Conservation (phyloP, 2,797 vertebrate species). For the Alcedo atthis region DNA sequence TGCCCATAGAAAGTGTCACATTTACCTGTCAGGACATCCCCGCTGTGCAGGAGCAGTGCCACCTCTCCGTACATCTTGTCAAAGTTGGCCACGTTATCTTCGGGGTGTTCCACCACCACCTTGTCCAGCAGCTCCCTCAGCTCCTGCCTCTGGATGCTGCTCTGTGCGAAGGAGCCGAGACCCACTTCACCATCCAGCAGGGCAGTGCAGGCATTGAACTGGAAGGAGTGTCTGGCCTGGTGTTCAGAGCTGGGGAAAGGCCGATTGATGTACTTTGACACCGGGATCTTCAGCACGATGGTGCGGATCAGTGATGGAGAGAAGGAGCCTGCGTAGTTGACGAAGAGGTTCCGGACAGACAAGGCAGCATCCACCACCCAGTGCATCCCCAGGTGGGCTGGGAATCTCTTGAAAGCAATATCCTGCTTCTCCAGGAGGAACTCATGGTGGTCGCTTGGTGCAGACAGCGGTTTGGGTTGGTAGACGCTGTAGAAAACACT, state of each 20-base stretch:
- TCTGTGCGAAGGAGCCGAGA: slow-evolving; percentile 79
- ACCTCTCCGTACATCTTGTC: slow-evolving; percentile 89
- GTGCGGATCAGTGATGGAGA: slow-evolving; percentile 78
- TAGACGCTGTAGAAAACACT: slow-evolving; percentile 87
- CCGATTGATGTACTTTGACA: slow-evolving; percentile 90
- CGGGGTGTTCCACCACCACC: slow-evolving; percentile 86
- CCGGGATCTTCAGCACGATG: slow-evolving; percentile 84
- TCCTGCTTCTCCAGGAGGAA: slow-evolving; percentile 90
- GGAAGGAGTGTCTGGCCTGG: slow-evolving; percentile 90
- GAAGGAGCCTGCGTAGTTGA: slow-evolving; percentile 70
- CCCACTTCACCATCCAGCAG: slow-evolving; percentile 87
- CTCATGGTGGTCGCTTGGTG: slow-evolving; percentile 58
- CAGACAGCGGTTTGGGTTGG: slow-evolving; percentile 72
- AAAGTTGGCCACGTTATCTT: slow-evolving; percentile 89
- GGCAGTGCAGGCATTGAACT: slow-evolving; percentile 87
- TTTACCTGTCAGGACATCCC: slow-evolving; percentile 81
- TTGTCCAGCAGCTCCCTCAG: slow-evolving; percentile 81
- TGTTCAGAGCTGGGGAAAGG: slow-evolving; percentile 89
- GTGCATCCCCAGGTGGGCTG: slow-evolving; percentile 91
- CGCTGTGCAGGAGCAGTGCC: slow-evolving; percentile 80
- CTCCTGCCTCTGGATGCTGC: slow-evolving; percentile 78
- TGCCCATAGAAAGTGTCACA: slow-evolving; percentile 92
- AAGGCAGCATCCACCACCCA: slow-evolving; percentile 87
- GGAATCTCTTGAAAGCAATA: slow-evolving; percentile 89
- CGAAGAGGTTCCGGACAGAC: slow-evolving; percentile 79